Conservation (phyloP, 92 coral and sea anemone genomes). For the Muricea muricata region DNA sequence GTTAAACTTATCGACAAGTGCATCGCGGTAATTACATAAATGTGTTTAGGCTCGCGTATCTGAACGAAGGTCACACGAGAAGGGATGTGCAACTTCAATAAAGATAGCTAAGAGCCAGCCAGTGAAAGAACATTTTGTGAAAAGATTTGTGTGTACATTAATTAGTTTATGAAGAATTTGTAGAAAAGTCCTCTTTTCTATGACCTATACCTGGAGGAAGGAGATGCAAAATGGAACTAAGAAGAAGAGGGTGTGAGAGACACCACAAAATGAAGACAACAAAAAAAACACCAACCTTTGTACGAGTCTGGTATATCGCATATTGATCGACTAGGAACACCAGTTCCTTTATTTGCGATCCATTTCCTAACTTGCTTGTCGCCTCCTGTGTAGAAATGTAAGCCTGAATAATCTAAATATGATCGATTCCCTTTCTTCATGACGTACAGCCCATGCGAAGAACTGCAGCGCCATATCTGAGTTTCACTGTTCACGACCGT, state of each 20-base stretch:
- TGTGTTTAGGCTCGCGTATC: too few relatives aligned
- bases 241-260: too few relatives aligned
- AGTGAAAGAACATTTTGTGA: neutral
- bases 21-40: neutral
- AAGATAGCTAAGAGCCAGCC: too few relatives aligned
- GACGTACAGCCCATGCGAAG: neutral
- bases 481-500: neutral
- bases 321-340: neutral
- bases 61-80: too few relatives aligned
- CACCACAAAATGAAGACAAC: neutral
- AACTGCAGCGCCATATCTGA: conserved; percentile 12
- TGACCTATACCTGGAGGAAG: too few relatives aligned
- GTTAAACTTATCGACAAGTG: neutral
- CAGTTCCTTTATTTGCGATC: neutral
- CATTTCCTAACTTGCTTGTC: neutral
- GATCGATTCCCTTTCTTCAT: neutral
- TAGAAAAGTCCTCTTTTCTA: too few relatives aligned
- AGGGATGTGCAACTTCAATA: too few relatives aligned
- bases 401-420: neutral
- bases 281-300: conserved; percentile 29
- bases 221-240: too few relatives aligned
- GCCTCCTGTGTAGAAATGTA: neutral
- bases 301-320: conserved; percentile 13
- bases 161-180: too few relatives aligned
- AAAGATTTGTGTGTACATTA: too few relatives aligned